These are phyloP conservation scores for Anas platyrhynchos DNA, from an alignment of 2,113 vertebrate species.

Conservation along the genomic window DNA sequence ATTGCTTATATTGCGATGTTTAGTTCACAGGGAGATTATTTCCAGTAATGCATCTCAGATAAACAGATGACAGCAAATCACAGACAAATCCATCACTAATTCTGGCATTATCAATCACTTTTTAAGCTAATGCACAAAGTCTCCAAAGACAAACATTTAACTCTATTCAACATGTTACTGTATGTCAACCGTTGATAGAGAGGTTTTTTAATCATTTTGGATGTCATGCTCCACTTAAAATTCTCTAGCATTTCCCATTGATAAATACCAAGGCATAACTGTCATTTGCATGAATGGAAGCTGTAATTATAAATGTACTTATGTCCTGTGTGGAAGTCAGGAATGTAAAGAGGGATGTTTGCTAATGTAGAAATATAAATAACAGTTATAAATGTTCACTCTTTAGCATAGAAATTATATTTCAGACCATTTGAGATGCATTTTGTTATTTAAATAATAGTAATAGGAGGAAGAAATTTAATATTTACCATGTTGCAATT, in stretches of 20 bases:
- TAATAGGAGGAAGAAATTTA: neutral
- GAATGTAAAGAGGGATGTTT: neutral
- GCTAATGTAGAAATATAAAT: conserved; percentile 31
- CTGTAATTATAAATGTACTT: conserved; percentile 59
- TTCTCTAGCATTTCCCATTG: conserved; percentile 25
- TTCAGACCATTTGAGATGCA: neutral
- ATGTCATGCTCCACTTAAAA: conserved; percentile 32
- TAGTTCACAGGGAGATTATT: conserved; percentile 3
- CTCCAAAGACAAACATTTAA: conserved; percentile 1
- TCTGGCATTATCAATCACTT: neutral
- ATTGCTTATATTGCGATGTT: neutral
- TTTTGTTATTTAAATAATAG: neutral
- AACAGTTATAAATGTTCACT: neutral
- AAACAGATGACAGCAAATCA: conserved; percentile 1
- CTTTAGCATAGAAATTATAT: neutral
- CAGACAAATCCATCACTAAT: conserved; percentile 4
- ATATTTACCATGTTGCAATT: neutral
- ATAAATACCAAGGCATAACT: conserved; percentile 47
- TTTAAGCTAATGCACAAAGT: conserved; percentile 6
- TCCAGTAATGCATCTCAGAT: neutral
- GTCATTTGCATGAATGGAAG: conserved; percentile 46
- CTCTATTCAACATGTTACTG: neutral
- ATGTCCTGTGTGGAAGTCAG: neutral
- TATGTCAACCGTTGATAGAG: conserved; percentile 38
- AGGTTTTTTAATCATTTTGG: conserved; percentile 32